Conservation (phyloP, 2,113 vertebrate genomes). For the Xenopus borealis region DNA sequence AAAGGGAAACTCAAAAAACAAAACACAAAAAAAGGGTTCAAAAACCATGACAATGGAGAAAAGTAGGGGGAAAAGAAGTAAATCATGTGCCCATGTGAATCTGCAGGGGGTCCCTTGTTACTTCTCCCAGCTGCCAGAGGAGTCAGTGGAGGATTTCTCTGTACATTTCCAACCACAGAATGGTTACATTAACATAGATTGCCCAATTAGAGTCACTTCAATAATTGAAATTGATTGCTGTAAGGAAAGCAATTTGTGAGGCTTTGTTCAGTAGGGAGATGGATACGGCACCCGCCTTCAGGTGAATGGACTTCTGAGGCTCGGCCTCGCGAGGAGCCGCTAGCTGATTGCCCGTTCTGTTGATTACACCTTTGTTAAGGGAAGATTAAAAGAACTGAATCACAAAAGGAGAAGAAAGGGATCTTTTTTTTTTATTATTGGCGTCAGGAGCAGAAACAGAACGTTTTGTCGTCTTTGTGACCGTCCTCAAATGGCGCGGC, state of each 20-base stretch:
- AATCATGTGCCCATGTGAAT: no score
- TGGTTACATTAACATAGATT: background rate
- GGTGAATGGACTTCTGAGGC: background rate
- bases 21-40: no score
- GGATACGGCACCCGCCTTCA: background rate
- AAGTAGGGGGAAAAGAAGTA: no score
- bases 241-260: background rate
- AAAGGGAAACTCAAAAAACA: no score
- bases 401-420: background rate
- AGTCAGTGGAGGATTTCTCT: background rate
- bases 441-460: no score
- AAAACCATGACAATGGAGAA: no score
- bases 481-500: no score
- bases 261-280: background rate
- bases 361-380: background rate
- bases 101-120: background rate
- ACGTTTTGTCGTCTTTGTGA: no score
- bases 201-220: background rate
- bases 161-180: background rate
- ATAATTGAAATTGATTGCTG: constrained; percentile 8
- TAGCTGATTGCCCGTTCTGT: background rate
- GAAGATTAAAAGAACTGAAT: background rate
- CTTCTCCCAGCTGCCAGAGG: background rate
- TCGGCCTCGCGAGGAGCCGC: background rate
- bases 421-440: no score